phyloP scores from a whole-genome alignment of 2,888 invertebrate genomes.

The Cistogaster globosa region DNA sequence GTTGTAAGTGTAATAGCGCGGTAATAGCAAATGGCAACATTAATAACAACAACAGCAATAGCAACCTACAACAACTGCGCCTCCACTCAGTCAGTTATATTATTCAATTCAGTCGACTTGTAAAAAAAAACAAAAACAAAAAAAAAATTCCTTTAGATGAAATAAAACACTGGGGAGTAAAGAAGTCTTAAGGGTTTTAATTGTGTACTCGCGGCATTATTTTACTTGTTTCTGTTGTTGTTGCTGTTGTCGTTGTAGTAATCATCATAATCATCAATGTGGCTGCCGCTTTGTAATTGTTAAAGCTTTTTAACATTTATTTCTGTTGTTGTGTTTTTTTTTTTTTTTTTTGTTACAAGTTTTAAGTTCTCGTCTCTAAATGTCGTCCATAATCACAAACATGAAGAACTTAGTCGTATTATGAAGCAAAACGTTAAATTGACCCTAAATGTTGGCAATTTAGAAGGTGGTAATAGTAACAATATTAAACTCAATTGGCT shows the following conservation, averaged over 20 bases:
- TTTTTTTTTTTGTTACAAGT: conserved; percentile 28
- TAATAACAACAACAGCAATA: conserved; percentile 36
- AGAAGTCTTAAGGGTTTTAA: conserved; percentile 54
- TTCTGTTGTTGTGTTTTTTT: neutral
- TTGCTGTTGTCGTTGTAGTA: conserved; percentile 25
- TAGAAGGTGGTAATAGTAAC: conserved; percentile 71
- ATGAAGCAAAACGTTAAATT: conserved; percentile 71
- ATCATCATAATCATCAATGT: conserved; percentile 30
- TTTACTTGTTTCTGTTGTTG: conserved; percentile 18
- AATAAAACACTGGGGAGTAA: conserved; percentile 42
- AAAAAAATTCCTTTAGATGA: conserved; percentile 44
- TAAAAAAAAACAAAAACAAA: neutral
- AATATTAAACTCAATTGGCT: conserved; percentile 70
- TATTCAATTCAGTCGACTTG: conserved; percentile 53
- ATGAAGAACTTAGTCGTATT: conserved; percentile 42
- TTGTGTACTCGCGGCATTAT: conserved; percentile 8
- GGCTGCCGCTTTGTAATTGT: conserved; percentile 39
- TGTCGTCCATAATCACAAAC: conserved; percentile 65
- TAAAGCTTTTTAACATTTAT: conserved; percentile 48
- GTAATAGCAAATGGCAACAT: conserved; percentile 49
- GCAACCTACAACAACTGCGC: conserved; percentile 25
- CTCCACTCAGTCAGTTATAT: conserved; percentile 51
- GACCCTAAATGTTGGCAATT: conserved; percentile 71
- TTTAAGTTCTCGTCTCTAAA: conserved; percentile 52
- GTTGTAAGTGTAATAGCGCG: conserved; percentile 60